A percentile compares a stretch with the other conserved stretches of the same genome.
These are phyloP conservation scores for Microcebus ravelobensis DNA, from an alignment of 2,113 vertebrate species.

Conservation along the genomic window DNA sequence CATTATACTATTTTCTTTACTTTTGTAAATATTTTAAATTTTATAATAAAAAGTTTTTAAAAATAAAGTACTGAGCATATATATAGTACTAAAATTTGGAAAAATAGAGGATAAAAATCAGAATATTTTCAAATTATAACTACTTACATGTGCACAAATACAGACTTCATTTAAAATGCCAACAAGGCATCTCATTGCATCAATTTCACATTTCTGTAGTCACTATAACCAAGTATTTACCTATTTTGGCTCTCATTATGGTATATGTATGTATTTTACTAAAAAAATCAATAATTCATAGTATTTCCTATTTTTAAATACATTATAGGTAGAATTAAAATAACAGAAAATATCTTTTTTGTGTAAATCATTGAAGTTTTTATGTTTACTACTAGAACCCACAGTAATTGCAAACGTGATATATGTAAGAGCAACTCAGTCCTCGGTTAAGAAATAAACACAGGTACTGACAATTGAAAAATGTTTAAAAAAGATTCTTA, in stretches of 20 bases:
- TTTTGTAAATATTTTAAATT: conserved; percentile 19
- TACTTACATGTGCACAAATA: conserved; percentile 36
- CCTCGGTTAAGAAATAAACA: conserved; percentile 51
- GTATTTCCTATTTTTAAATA: conserved; percentile 47
- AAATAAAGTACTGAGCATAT: background rate
- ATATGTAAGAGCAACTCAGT: background rate
- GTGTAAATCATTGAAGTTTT: background rate
- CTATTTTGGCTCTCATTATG: conserved; percentile 32
- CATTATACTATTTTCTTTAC: conserved; percentile 1
- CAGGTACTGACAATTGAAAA: background rate
- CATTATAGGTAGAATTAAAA: conserved; percentile 1
- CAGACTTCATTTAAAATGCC: conserved; percentile 60
- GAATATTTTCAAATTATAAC: conserved; percentile 57
- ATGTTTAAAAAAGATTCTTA: conserved; percentile 3
- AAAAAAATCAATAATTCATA: conserved; percentile 24
- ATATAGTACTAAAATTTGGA: background rate
- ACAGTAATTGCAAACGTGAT: conserved; percentile 24
- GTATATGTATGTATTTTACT: conserved; percentile 21
- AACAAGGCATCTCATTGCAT: conserved; percentile 26
- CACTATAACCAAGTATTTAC: background rate
- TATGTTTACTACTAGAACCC: background rate
- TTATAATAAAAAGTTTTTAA: background rate
- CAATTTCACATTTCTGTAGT: conserved; percentile 43
- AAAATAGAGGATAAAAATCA: background rate
- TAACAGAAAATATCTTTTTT: background rate